A percentile compares a stretch with the other conserved stretches of the same genome.
These are phyloP conservation scores for Picathartes gymnocephalus DNA, from an alignment of 2,113 vertebrate genomes.

Conservation along the genomic window DNA sequence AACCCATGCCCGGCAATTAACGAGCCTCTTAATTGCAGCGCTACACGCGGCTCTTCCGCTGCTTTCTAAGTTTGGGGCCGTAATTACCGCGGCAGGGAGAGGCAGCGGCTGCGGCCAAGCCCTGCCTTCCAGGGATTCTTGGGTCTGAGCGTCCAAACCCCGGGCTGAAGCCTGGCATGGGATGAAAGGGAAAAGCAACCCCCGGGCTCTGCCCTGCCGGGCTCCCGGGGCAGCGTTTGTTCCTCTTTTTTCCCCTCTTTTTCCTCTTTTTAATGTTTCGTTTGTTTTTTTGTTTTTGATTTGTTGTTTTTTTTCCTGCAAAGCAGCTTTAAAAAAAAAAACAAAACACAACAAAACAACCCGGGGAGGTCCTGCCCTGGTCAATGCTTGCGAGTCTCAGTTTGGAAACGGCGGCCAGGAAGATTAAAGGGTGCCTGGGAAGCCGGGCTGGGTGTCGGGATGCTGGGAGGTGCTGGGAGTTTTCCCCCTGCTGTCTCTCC, in stretches of 20 bases:
- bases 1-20: conserved; percentile 21
- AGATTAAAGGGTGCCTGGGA: conserved; percentile 51
- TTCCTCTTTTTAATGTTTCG: background rate
- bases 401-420: conserved; percentile 40
- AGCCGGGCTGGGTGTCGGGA: conserved; percentile 23
- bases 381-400: background rate
- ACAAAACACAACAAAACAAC: no score
- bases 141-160: background rate
- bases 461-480: background rate
- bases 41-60: conserved; percentile 43
- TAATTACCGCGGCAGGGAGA: conserved; percentile 27
- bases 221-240: background rate
- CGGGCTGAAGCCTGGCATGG: background rate
- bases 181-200: background rate
- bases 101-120: conserved; percentile 27
- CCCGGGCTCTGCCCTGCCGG: background rate
- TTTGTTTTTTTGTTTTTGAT: background rate
- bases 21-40: conserved; percentile 26
- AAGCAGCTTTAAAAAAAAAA: background rate
- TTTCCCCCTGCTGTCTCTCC: background rate
- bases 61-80: conserved; percentile 63
- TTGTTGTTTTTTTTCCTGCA: background rate
- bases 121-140: conserved; percentile 60
- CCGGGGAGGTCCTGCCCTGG: background rate
- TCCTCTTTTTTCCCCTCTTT: background rate